phyloP scores from a whole-genome alignment of 1,140 invertebrate genomes.

The Microplitis mediator region DNA sequence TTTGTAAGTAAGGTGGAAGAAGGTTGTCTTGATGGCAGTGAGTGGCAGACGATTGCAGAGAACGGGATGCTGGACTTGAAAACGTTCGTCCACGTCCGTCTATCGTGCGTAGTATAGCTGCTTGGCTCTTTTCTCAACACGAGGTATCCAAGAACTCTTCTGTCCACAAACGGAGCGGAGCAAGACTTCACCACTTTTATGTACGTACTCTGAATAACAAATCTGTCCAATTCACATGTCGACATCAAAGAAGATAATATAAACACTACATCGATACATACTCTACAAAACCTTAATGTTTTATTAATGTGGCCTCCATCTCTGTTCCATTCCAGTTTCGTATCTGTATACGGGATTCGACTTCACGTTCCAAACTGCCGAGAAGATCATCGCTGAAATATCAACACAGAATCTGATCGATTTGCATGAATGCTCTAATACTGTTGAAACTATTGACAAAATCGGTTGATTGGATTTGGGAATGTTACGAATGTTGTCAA shows the following conservation, averaged over 20 bases:
- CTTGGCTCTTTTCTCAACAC: conserved; percentile 23
- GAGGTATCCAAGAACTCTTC: conserved; percentile 25
- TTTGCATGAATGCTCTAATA: background rate
- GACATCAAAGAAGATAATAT: conserved; percentile 65
- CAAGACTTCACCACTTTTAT: conserved; percentile 64
- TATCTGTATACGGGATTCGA: background rate
- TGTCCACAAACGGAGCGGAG: conserved; percentile 60
- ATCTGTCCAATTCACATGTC: conserved; percentile 65
- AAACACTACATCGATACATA: conserved; percentile 65
- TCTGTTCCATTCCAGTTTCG: conserved; percentile 31
- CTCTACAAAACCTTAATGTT: conserved; percentile 64
- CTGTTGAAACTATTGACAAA: no score
- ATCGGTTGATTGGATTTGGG: no score
- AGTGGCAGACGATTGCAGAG: conserved; percentile 39
- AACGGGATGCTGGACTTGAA: conserved; percentile 32
- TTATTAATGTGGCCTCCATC: conserved; percentile 60
- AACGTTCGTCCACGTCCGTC: conserved; percentile 40
- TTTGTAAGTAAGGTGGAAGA: conserved; percentile 3
- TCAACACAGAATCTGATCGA: background rate
- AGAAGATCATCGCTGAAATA: background rate
- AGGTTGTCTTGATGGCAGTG: conserved; percentile 20
- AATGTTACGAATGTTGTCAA: no score
- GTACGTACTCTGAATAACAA: conserved; percentile 64
- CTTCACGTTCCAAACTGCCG: background rate
- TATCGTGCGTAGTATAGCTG: conserved; percentile 35